These are phyloP conservation scores for Nothoprocta perdicaria DNA, from an alignment of 2,113 vertebrate genomes.

Conservation along the genomic window DNA sequence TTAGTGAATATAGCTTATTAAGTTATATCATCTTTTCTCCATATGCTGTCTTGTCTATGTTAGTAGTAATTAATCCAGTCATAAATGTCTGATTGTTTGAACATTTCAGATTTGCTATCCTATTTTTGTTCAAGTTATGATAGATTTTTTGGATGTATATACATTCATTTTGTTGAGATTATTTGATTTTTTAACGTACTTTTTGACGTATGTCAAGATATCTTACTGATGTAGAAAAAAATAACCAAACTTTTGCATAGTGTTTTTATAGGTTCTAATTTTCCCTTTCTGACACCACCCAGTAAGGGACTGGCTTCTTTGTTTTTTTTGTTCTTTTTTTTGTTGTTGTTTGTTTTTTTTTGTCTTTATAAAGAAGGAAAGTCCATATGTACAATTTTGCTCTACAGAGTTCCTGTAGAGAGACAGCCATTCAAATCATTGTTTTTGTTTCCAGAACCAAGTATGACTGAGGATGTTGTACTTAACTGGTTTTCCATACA, in stretches of 20 bases:
- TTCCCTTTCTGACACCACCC: neutral
- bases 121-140: conserved; percentile 24
- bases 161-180: conserved; percentile 22
- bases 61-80: conserved; percentile 46
- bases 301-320: neutral
- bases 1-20: neutral
- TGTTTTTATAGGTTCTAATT: conserved; percentile 24
- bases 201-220: neutral
- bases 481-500: neutral
- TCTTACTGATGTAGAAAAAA: neutral
- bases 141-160: neutral
- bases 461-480: neutral
- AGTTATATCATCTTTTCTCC: conserved; percentile 43
- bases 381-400: neutral
- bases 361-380: neutral
- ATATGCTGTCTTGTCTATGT: conserved; percentile 36
- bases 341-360: neutral
- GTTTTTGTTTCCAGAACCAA: neutral
- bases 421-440: neutral
- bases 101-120: conserved; percentile 34
- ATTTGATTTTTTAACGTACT: neutral
- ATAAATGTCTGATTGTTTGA: conserved; percentile 14
- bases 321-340: too few species aligned
- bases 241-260: neutral
- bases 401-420: neutral